Percentiles rank a stretch among this genome's conserved stretches.
Conservation (phyloP, 2,797 vertebrate genomes). For the Muscicapa comitata region DNA sequence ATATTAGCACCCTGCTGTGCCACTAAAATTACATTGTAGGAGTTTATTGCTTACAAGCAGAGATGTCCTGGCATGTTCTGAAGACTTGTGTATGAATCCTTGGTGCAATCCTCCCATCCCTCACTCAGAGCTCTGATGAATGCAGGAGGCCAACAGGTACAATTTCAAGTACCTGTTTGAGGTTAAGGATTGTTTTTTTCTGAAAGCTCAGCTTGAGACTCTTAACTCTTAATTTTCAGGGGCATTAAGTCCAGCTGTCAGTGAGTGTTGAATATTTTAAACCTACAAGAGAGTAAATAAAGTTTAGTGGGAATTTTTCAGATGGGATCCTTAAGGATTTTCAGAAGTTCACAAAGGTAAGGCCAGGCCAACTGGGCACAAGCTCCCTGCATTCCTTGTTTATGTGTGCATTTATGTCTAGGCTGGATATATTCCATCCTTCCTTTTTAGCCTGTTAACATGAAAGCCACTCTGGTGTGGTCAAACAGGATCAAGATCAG, state of each 20-base stretch:
- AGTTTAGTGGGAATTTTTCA: background rate
- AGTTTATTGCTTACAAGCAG: background rate
- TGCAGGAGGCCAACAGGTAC: background rate
- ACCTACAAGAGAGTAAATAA: background rate
- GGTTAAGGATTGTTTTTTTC: background rate
- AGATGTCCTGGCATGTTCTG: background rate
- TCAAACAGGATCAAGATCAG: background rate
- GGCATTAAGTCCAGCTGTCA: background rate
- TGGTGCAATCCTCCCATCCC: background rate
- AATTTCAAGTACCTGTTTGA: background rate
- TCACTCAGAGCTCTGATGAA: background rate
- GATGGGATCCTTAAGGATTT: background rate
- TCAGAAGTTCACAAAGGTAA: background rate
- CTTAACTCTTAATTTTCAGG: background rate
- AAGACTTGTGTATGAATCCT: background rate
- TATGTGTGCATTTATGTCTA: background rate
- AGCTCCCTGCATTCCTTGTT: background rate
- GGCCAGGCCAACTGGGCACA: background rate
- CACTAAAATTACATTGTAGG: background rate
- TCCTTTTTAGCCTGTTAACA: background rate
- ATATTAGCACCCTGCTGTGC: slow-evolving; percentile 17
- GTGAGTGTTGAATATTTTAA: background rate
- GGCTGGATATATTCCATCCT: background rate
- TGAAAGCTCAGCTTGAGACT: background rate
- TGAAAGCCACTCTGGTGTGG: background rate